Conservation (phyloP, 2,113 vertebrate species). For the Cynoglossus semilaevis region DNA sequence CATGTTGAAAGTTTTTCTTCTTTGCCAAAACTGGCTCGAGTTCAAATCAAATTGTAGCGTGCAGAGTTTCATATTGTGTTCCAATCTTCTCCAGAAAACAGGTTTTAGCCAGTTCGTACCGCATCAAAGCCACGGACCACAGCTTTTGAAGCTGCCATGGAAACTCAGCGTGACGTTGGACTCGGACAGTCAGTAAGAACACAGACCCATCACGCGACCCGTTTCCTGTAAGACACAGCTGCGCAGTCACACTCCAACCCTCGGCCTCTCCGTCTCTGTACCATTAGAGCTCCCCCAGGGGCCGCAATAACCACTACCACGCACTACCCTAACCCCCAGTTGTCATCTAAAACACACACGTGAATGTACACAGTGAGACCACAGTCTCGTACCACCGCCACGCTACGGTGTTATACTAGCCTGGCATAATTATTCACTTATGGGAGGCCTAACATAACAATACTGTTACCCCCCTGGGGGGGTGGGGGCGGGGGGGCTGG, state of each 20-base stretch:
- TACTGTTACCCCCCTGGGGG: slow-evolving; percentile 58
- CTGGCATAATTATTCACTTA: slow-evolving; percentile 68
- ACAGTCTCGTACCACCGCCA: slow-evolving; percentile 39
- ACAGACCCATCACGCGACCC: slow-evolving; percentile 39
- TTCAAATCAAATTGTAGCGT: too few species aligned
- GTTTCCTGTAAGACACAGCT: slow-evolving; percentile 46
- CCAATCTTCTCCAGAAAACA: too few species aligned
- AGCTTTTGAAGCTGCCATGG: background rate
- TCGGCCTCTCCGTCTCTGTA: slow-evolving; percentile 33
- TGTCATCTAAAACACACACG: slow-evolving; percentile 42
- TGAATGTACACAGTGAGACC: slow-evolving; percentile 29
- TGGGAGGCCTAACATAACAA: slow-evolving; percentile 53
- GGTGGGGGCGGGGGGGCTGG: slow-evolving; percentile 43
- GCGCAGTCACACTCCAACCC: slow-evolving; percentile 20
- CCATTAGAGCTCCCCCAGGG: slow-evolving; percentile 39
- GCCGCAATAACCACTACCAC: slow-evolving; percentile 26
- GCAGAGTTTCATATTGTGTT: too few species aligned
- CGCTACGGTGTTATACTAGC: slow-evolving; percentile 41
- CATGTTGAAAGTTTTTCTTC: too few species aligned
- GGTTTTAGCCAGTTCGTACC: too few species aligned
- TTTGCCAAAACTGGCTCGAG: too few species aligned
- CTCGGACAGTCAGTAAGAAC: background rate
- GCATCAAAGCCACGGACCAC: too few species aligned
- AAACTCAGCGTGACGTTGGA: background rate
- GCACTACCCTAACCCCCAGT: slow-evolving; percentile 20